A percentile compares a stretch with the other conserved stretches of the same genome.
Evolutionary conservation across 2,113 vertebrate species (phyloP).

Genomic region (Entomyzon cyanotis): DNA sequence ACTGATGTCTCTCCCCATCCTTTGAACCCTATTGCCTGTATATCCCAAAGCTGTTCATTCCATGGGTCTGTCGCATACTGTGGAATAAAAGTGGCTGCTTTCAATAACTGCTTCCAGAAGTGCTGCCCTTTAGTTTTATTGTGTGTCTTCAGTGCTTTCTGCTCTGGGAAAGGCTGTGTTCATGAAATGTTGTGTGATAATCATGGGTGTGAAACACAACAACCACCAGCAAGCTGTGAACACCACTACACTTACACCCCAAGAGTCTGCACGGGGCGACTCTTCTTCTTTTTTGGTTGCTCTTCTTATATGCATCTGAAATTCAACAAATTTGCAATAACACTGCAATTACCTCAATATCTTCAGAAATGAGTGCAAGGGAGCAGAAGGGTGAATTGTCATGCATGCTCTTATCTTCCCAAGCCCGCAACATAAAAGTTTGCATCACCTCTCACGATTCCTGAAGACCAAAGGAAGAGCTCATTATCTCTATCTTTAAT

Average conservation of each 20-base stretch:
- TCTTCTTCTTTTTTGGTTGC: not conserved
- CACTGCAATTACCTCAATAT: not conserved
- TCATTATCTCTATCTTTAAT: not conserved
- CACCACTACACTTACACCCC: not conserved
- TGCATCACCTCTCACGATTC: not conserved
- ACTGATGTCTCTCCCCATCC: not conserved
- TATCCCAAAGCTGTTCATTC: not conserved
- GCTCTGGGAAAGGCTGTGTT: not conserved
- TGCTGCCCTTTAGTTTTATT: not conserved
- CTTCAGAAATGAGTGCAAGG: not conserved
- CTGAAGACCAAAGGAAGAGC: not conserved
- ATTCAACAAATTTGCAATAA: not conserved
- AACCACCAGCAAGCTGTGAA: not conserved
- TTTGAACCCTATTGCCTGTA: not conserved
- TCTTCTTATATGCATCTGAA: not conserved
- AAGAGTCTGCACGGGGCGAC: accelerated
- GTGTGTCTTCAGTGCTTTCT: not conserved
- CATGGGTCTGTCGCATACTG: not conserved
- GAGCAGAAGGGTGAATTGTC: not conserved
- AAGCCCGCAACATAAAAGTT: not conserved
- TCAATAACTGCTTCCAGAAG: not conserved
- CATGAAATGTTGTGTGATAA: not conserved
- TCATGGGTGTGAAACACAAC: not conserved
- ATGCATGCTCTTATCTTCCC: not conserved
- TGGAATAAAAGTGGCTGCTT: not conserved